Evolutionary conservation across 2,888 invertebrate genomes (phyloP), one percentile per base, ranked within the genome.

Genomic region (Monochamus alternatus): DNA sequence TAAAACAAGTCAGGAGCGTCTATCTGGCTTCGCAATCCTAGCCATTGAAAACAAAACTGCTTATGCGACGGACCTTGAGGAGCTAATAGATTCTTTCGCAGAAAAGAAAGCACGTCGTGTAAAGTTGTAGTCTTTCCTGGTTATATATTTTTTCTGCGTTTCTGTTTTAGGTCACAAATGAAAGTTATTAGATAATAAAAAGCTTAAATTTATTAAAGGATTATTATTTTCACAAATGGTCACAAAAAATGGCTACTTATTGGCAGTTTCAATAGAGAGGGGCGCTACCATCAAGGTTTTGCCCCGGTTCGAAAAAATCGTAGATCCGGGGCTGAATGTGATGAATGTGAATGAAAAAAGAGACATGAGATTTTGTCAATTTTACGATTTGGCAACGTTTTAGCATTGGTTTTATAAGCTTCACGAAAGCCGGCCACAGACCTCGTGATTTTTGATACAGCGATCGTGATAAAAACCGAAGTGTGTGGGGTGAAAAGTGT

Each of bases 11-110:
- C n/a, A 38, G 38, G 38, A 38, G 58, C 64, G 55, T 14, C 68
- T 68, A 68, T 51, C 58, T 68, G 68, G 59, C 55, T 5, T 68
- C 68, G 58, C 68, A n/a, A 68, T 68, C 68, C 58, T 68, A 68
- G 58, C 68, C 68, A 68, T 68, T 52, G 68, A 38, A 68, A 68
- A 52, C 22, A 68, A 68, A 68, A 52, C 68, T 68, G 31, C 58
- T 58, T 9, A 68, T 68, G n/a, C n/a, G n/a, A n/a, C n/a, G n/a
- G n/a, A n/a, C n/a, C n/a, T n/a, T n/a, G n/a, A n/a, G n/a, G 68
- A 68, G 68, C 32, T 68, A 63, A 68, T 68, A 68, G 59, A 68
- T 68, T 51, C 68, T 68, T 68, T 68, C 52, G n/a, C n/a, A n/a
- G n/a, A n/a, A n/a, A n/a, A n/a, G n/a, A n/a, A n/a, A n/a, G 52